Evolutionary conservation across 2,113 vertebrate genomes (phyloP).

Genomic region (Odontesthes bonariensis): DNA sequence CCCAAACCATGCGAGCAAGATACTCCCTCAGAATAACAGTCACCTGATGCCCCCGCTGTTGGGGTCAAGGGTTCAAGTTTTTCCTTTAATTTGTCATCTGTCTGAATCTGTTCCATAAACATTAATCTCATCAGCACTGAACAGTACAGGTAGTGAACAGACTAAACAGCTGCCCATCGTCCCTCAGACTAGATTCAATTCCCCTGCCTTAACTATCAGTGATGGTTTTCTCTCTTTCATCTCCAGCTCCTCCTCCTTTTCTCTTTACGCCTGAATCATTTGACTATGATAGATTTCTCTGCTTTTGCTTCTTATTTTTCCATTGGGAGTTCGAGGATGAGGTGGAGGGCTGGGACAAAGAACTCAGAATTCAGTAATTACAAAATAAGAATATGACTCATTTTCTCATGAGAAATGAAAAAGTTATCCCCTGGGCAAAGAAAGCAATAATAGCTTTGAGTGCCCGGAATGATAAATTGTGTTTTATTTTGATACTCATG

Average conservation of each 20-base stretch:
- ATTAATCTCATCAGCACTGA: constrained; percentile 32
- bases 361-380: constrained; percentile 47
- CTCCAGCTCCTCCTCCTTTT: constrained; percentile 4
- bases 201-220: constrained; percentile 27
- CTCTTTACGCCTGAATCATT: constrained; percentile 40
- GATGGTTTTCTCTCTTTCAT: constrained; percentile 19
- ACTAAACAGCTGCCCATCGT: constrained; percentile 49
- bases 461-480: constrained; percentile 33
- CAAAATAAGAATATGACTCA: constrained; percentile 45
- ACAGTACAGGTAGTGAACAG: constrained; percentile 22
- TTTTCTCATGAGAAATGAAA: constrained; percentile 25
- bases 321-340: constrained; percentile 6
- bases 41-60: background rate
- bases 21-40: background rate
- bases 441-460: constrained; percentile 16
- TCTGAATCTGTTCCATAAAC: constrained; percentile 22
- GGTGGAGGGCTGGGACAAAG: constrained; percentile 32
- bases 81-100: background rate
- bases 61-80: background rate
- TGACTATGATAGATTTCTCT: constrained; percentile 50
- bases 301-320: constrained; percentile 35
- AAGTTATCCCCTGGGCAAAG: constrained; percentile 14
- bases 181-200: constrained; percentile 39
- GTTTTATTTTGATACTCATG: constrained; percentile 15
- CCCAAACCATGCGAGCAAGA: background rate